phyloP scores from a whole-genome alignment of 2,797 vertebrate genomes.

The Bothrops alternatus region DNA sequence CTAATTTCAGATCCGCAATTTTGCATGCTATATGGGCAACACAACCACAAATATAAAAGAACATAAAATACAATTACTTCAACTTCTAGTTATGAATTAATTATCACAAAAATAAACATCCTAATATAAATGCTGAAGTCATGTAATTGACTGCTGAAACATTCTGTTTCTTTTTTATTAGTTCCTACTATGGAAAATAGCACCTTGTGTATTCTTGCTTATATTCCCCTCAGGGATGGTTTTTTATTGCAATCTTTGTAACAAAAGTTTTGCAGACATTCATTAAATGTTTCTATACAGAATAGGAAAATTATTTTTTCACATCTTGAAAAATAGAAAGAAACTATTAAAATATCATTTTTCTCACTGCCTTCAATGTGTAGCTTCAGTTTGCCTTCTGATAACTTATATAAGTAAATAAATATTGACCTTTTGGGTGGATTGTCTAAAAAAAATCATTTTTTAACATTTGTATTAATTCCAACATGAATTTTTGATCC shows the following conservation, averaged over 20 bases:
- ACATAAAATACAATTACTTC: neutral
- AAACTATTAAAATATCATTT: neutral
- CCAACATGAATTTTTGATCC: neutral
- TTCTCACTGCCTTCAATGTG: neutral
- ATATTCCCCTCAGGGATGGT: slow-evolving; percentile 26
- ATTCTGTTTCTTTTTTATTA: slow-evolving; percentile 36
- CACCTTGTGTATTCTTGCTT: neutral
- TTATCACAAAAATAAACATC: slow-evolving; percentile 22
- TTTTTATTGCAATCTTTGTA: slow-evolving; percentile 1
- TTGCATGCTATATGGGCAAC: neutral
- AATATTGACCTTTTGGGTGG: neutral
- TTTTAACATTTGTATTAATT: neutral
- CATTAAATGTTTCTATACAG: slow-evolving; percentile 28
- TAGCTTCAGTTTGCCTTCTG: neutral
- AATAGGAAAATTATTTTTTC: neutral
- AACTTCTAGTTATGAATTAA: slow-evolving; percentile 23
- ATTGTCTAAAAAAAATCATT: neutral
- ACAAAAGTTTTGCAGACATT: slow-evolving; percentile 9
- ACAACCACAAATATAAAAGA: neutral
- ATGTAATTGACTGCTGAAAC: slow-evolving; percentile 38
- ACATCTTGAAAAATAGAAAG: neutral
- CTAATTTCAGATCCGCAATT: neutral
- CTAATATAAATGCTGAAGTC: slow-evolving; percentile 13
- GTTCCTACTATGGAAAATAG: slow-evolving; percentile 40
- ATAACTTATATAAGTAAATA: neutral